Evolutionary conservation across 2,113 vertebrate species (phyloP).

Genomic region (Meleagris gallopavo): DNA sequence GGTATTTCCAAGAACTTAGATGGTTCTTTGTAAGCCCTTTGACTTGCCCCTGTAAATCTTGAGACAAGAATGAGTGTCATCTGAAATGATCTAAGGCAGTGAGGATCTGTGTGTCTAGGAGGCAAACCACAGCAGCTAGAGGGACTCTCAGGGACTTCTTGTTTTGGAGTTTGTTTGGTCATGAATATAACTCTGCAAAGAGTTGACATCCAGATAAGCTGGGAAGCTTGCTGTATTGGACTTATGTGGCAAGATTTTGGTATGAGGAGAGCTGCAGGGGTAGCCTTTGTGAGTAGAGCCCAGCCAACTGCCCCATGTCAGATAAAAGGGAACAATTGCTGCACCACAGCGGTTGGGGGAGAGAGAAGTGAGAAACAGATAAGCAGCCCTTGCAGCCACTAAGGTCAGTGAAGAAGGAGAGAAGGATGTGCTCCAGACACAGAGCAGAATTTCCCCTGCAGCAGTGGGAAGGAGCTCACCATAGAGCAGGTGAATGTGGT

Average conservation of each 20-base stretch:
- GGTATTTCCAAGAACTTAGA: background rate
- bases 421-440: background rate
- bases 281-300: background rate
- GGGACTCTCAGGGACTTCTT: background rate
- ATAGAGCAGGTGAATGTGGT: background rate
- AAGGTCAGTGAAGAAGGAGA: background rate
- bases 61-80: conserved; percentile 2
- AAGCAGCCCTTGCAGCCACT: background rate
- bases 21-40: conserved; percentile 26
- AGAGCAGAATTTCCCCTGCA: background rate
- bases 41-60: conserved; percentile 43
- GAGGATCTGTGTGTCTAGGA: background rate
- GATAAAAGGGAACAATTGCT: background rate
- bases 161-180: background rate
- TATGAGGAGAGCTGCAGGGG: background rate
- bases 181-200: background rate
- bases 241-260: background rate
- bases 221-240: background rate
- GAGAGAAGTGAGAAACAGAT: background rate
- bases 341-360: background rate
- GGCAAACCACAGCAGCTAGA: background rate
- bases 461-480: background rate
- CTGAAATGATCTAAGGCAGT: conserved; percentile 5
- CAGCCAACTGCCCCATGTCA: background rate
- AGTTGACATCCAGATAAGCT: background rate